Base-by-base conservation (phyloP, 2,113 vertebrate species). In the Planiliza haematocheilus region DNA sequence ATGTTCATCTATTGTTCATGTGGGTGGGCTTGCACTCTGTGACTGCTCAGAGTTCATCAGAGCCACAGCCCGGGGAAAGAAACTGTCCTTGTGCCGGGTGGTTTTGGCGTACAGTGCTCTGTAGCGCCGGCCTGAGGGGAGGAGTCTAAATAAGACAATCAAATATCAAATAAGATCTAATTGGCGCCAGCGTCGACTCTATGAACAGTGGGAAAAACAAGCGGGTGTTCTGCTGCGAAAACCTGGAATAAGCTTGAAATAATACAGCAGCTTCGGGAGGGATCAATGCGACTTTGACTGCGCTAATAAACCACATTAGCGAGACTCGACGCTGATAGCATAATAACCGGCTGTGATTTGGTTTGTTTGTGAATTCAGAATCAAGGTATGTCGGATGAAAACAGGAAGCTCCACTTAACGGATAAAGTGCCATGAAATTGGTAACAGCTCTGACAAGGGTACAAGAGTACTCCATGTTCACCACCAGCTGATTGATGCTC, bases 271-370 rank as follows among this genome's bases (percentile, higher is more conserved):
- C 81, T 70, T 76, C 20, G 4, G 37, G 14, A n/a, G 20, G 55
- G 56, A 82, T 80, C 62, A 49, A n/a, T 13, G 36, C 11, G 38
- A 50, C 55, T 48, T 68, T 17, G n/a, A 20, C 4, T 37, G 6
- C 52, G 62, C 72, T 16, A 73, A 82, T 79, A 84, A 78, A 89
- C 84, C 51, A 36, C 36, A 16, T 1, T 9, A 50, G 81, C 37
- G 17, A 18, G 39, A 13, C 34, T 68, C 24, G 49, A 39, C 14
- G 36, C 11, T 14, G 34, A 59, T 34, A 6, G 8, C 2, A 4
- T 10, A 5, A 30, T 30, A 5, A 34, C 21, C 30, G 12, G 21
- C 61, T 37, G 13, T 10, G 24, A 21, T 59, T 49, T 46, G 20
- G 3, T 70, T 38, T 17, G 30, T 64, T 66, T 39, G 37, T 16